Percentiles rank a stretch among this genome's conserved stretches.
These are phyloP conservation scores for Drosophila busckii DNA, from an alignment of 1,140 invertebrate genomes.

Conservation along the genomic window DNA sequence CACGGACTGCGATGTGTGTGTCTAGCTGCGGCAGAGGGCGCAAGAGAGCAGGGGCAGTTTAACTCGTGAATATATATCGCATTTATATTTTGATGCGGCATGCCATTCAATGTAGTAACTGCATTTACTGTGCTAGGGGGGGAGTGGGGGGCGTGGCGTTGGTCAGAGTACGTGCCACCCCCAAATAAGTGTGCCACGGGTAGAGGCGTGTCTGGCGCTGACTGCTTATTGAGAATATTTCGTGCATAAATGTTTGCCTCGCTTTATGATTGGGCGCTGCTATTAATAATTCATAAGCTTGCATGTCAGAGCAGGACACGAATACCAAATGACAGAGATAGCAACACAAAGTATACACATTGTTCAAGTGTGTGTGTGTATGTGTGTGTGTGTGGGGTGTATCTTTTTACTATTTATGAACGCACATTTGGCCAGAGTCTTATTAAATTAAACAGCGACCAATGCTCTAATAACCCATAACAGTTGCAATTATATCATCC, in stretches of 20 bases:
- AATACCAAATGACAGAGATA: slow-evolving; percentile 13
- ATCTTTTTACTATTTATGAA: too few relatives aligned
- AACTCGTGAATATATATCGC: too few relatives aligned
- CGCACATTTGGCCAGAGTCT: too few relatives aligned
- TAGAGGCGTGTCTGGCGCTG: slow-evolving; percentile 53
- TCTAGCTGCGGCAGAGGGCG: slow-evolving; percentile 11
- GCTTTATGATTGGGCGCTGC: slow-evolving; percentile 64
- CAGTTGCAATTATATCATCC: slow-evolving; percentile 4
- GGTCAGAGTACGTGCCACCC: neutral
- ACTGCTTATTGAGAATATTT: slow-evolving; percentile 47
- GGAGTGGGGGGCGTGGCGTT: neutral
- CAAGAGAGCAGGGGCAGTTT: too few relatives aligned
- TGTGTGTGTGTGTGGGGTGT: slow-evolving; percentile 6
- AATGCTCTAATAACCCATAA: too few relatives aligned
- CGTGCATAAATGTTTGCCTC: slow-evolving; percentile 43
- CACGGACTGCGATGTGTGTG: slow-evolving; percentile 35
- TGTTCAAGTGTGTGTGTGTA: neutral
- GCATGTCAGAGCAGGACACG: slow-evolving; percentile 43
- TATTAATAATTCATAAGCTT: slow-evolving; percentile 67
- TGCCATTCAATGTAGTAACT: too few relatives aligned
- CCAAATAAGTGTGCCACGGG: slow-evolving; percentile 5
- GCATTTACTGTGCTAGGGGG: too few relatives aligned
- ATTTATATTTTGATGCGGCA: too few relatives aligned
- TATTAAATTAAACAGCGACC: slow-evolving; percentile 1
- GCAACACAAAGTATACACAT: neutral